Base-by-base conservation (phyloP, 2,888 invertebrate genomes). In the Octonoba sinensis region DNA sequence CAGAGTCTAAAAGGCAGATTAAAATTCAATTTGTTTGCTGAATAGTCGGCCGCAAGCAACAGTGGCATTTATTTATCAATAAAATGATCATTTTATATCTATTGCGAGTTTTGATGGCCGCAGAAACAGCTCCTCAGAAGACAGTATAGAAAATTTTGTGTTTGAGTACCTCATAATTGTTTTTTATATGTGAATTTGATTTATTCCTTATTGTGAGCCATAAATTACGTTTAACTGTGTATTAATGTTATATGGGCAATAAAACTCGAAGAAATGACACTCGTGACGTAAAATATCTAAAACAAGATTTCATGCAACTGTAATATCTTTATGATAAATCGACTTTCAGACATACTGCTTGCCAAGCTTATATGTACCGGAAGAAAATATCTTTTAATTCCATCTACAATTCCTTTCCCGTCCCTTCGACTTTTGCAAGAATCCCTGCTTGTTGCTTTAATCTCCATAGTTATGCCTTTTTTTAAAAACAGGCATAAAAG, bases 51-150 rank as follows among this genome's bases (percentile, higher is more conserved):
- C 44, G 56, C 36, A 56, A 64, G 44, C 20, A 16, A 57, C 13
- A 27, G 22, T 54, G 79, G 62, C 66, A 71, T 79, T 72, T 79
- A 73, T 67, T 46, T 73, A 67, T 56, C 67, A 72, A 72, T 79
- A 79, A 79, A 64, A 65, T 20, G 20, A 27, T 54, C 16, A 24
- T 70, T 77, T 69, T 64, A 70, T 27, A 54, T 49, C 22, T 16
- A 51, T 16, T 62, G 60, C 27, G 20, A 73, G 54, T 73, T 79
- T 51, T 65, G 46, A 57, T 54, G n/a, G 20, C 67, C 24, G 54
- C 44, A 54, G 51, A 59, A 65, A 49, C 27, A 36, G 47, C 60
- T 46, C 46, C 13, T 24, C 18, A n/a, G 16, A 47, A 72, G 18
- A 66, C n/a, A 72, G 54, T 44, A 36, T 36, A 36, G 36, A 4